These are phyloP conservation scores for Sipha flava DNA, from an alignment of 1,140 invertebrate genomes.

Conservation along the genomic window DNA sequence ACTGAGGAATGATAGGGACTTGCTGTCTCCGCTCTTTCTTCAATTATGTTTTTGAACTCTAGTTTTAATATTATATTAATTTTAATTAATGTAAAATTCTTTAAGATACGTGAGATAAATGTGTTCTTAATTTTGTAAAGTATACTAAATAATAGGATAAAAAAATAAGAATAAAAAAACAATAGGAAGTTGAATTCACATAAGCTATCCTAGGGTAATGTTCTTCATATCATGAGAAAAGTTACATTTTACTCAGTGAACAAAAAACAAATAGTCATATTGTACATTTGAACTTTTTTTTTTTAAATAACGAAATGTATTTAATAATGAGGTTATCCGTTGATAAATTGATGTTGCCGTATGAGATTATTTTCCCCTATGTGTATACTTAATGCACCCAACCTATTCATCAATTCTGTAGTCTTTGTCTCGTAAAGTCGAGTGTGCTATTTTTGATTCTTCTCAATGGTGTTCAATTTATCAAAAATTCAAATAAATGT, in stretches of 20 bases:
- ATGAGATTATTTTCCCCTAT: neutral
- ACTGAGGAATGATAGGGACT: neutral
- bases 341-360: slow-evolving; percentile 18
- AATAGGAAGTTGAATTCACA: neutral
- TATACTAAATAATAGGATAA: neutral
- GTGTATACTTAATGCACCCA: neutral
- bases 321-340: neutral
- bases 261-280: neutral
- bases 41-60: neutral
- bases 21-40: neutral
- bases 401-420: neutral
- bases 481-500: neutral
- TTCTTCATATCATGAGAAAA: neutral
- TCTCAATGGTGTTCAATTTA: neutral
- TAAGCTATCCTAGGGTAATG: neutral
- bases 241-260: neutral
- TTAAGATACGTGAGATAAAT: neutral
- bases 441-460: neutral
- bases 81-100: neutral
- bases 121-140: neutral
- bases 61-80: neutral
- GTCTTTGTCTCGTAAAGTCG: neutral
- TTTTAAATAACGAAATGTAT: neutral
- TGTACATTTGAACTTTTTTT: neutral
- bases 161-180: neutral